Evolutionary conservation across 2,888 invertebrate species (phyloP).

Genomic region (Drosophila trichaetosa): DNA sequence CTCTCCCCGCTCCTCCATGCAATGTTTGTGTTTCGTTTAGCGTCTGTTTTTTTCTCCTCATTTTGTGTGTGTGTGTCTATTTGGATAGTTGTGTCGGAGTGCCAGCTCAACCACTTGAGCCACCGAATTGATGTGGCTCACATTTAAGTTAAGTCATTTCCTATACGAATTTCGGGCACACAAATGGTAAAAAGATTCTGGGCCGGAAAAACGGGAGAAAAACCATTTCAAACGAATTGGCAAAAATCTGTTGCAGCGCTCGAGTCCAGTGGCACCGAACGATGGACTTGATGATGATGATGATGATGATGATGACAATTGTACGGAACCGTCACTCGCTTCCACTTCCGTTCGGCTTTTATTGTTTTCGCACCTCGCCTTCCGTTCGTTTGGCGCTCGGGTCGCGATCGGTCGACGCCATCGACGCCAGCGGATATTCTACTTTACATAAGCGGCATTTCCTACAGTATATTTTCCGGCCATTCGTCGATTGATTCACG

Average conservation of each 20-base stretch:
- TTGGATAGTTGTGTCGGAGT: constrained; percentile 3
- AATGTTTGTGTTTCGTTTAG: constrained; percentile 38
- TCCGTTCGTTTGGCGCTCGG: constrained; percentile 38
- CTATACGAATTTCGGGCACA: constrained; percentile 52
- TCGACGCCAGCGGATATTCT: constrained; percentile 77
- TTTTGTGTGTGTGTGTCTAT: not conserved
- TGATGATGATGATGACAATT: constrained; percentile 36
- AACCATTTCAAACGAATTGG: constrained; percentile 66
- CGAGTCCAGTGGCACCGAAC: constrained; percentile 44
- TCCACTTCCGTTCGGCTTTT: constrained; percentile 68
- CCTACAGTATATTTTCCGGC: constrained; percentile 68
- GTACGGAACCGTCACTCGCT: constrained; percentile 54
- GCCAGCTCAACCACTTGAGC: constrained; percentile 61
- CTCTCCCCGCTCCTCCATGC: not conserved
- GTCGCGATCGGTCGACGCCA: constrained; percentile 39
- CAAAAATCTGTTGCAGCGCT: constrained; percentile 56
- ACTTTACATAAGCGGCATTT: constrained; percentile 82
- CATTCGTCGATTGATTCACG: constrained; percentile 52
- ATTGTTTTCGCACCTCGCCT: constrained; percentile 70
- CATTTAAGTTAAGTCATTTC: constrained; percentile 78
- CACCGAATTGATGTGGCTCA: constrained; percentile 24
- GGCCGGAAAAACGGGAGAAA: constrained; percentile 58
- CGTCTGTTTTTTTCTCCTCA: constrained; percentile 12
- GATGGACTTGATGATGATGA: not conserved
- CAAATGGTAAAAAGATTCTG: constrained; percentile 10